Conservation (phyloP, 2,113 vertebrate genomes). For the Struthidea cinerea region DNA sequence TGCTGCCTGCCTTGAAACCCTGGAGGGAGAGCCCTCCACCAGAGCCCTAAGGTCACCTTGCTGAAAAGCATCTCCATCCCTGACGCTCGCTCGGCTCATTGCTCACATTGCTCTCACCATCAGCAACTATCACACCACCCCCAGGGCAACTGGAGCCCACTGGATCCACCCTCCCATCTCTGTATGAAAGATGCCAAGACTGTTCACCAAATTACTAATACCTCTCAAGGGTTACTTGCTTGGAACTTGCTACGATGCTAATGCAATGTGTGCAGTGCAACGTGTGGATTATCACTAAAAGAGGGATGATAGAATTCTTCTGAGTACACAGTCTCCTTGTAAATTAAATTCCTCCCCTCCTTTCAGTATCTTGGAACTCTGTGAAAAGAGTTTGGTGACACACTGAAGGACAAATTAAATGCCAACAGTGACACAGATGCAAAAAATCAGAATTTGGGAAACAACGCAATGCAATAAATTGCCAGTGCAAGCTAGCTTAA, state of each 20-base stretch:
- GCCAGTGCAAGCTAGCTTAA: not conserved
- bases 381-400: not conserved
- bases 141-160: not conserved
- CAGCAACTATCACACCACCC: rapidly evolving
- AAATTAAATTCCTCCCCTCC: not conserved
- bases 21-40: not conserved
- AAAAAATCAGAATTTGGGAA: not conserved
- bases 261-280: not conserved
- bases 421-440: not conserved
- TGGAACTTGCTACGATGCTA: not conserved
- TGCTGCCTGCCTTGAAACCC: not conserved
- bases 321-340: not conserved
- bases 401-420: not conserved
- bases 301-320: not conserved
- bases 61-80: not conserved
- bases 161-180: not conserved
- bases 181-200: not conserved
- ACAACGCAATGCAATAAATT: not conserved
- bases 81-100: rapidly evolving
- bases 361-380: not conserved
- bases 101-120: not conserved
- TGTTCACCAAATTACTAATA: not conserved
- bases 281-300: not conserved
- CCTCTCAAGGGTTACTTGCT: not conserved
- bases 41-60: not conserved